These are phyloP conservation scores for Limnephilus marmoratus DNA, from an alignment of 2,888 invertebrate species.

Conservation along the genomic window DNA sequence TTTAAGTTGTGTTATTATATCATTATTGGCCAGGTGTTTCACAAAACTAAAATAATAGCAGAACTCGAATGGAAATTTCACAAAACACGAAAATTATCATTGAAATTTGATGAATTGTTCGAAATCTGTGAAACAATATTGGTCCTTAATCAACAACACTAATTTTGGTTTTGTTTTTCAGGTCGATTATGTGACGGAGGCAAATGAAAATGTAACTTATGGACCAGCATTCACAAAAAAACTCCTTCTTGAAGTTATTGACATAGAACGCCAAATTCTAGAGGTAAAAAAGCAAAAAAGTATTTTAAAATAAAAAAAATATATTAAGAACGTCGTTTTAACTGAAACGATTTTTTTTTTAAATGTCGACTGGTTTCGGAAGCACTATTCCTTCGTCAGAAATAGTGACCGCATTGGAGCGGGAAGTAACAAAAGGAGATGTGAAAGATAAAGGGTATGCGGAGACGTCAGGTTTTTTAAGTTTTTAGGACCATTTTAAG, in stretches of 20 bases:
- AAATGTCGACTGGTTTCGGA: background rate
- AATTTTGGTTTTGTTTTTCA: background rate
- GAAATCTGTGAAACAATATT: background rate
- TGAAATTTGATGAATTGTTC: background rate
- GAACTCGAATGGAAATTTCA: no score
- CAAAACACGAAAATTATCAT: no score
- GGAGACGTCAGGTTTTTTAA: no score
- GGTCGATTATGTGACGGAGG: background rate
- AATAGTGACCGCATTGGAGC: no score
- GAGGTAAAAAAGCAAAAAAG: slow-evolving; percentile 71
- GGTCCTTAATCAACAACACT: background rate
- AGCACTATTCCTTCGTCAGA: background rate
- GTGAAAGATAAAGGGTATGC: no score
- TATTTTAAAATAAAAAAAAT: background rate
- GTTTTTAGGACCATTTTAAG: no score
- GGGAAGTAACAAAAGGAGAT: no score
- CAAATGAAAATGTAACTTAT: slow-evolving; percentile 76
- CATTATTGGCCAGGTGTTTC: no score
- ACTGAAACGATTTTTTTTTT: no score
- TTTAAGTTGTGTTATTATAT: no score
- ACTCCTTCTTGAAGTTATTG: slow-evolving; percentile 85
- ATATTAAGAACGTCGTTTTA: no score
- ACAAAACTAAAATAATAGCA: no score
- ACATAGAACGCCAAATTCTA: slow-evolving; percentile 82
- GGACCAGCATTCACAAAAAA: slow-evolving; percentile 89